Evolutionary conservation across 2,888 invertebrate genomes (phyloP).

Genomic region (Scrobipalpa costella): DNA sequence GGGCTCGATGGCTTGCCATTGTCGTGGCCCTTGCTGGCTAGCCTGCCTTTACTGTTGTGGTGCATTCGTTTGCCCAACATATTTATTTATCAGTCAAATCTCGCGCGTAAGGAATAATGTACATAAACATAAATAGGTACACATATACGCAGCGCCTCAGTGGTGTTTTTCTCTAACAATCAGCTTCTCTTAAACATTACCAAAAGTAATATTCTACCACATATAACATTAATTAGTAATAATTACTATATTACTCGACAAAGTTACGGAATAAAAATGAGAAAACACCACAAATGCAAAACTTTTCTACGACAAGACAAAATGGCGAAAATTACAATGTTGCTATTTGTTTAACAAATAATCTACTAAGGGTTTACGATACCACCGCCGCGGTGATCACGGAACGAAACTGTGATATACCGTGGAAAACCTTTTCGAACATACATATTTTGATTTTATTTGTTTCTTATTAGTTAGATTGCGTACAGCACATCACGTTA

Average conservation of each 20-base stretch:
- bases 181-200: background rate
- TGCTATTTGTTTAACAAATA: constrained; percentile 12
- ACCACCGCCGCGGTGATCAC: no score
- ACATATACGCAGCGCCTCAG: constrained; percentile 34
- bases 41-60: constrained; percentile 74
- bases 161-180: constrained; percentile 3
- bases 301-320: constrained; percentile 35
- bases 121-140: constrained; percentile 33
- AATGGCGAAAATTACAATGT: constrained; percentile 46
- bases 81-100: constrained; percentile 56
- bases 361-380: no score
- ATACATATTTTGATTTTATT: no score
- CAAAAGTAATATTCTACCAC: background rate
- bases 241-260: background rate
- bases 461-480: no score
- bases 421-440: no score
- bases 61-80: constrained; percentile 79
- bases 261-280: background rate
- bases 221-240: background rate
- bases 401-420: no score
- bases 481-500: no score
- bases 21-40: constrained; percentile 76
- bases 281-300: constrained; percentile 20
- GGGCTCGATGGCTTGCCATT: constrained; percentile 76
- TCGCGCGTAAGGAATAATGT: constrained; percentile 58